A percentile compares a stretch with the other conserved stretches of the same genome.
phyloP scores from a whole-genome alignment of 35 echinoderm and acorn worm species.

The Heliocidaris erythrogramma region DNA sequence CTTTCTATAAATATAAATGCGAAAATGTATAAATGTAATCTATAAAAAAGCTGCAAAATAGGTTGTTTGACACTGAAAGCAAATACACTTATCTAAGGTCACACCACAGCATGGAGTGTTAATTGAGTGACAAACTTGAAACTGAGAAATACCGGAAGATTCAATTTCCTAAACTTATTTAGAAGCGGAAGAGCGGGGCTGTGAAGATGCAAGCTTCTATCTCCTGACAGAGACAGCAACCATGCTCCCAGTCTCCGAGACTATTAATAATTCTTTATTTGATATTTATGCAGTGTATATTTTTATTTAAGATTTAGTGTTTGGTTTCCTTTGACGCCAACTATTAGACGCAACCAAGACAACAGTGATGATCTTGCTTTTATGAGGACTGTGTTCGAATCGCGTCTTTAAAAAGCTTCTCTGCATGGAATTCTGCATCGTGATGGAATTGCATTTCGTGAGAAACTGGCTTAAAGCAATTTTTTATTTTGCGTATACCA shows the following conservation, averaged over 20 bases:
- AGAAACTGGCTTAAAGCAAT: no score
- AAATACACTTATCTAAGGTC: not conserved
- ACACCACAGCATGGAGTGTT: not conserved
- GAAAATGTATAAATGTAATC: no score
- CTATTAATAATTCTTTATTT: not conserved
- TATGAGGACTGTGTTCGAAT: not conserved
- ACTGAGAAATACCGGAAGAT: conserved; percentile 10
- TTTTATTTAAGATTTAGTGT: not conserved
- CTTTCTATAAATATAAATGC: no score
- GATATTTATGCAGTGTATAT: not conserved
- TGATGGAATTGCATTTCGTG: no score
- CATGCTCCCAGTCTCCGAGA: not conserved
- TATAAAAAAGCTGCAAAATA: not conserved
- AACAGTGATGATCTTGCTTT: not conserved
- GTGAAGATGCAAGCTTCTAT: not conserved
- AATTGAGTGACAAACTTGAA: not conserved
- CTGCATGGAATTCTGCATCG: no score
- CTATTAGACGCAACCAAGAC: not conserved
- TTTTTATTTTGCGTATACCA: no score
- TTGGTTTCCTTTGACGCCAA: not conserved
- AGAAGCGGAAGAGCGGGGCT: not conserved
- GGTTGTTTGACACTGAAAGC: not conserved
- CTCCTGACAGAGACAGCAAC: not conserved
- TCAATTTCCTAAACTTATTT: not conserved
- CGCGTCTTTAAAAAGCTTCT: not conserved